These are phyloP conservation scores for Fistularia commersonii DNA, from an alignment of 2,797 vertebrate species.

Conservation along the genomic window DNA sequence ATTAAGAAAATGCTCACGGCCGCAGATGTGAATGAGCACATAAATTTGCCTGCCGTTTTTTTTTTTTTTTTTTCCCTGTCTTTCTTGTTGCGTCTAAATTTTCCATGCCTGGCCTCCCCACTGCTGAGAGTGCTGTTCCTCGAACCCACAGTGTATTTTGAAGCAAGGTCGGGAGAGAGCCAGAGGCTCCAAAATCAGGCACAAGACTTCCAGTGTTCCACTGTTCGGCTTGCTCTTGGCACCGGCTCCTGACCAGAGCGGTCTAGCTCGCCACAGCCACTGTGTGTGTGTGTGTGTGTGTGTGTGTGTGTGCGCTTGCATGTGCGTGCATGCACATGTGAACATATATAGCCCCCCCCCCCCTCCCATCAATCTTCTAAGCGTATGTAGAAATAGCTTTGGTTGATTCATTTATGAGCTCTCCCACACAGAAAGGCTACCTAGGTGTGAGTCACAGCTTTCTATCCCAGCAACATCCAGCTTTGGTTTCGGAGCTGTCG, in stretches of 20 bases:
- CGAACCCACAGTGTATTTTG: slow-evolving; percentile 81
- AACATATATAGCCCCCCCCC: slow-evolving; percentile 57
- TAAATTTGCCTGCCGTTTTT: slow-evolving; percentile 50
- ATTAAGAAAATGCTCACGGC: slow-evolving; percentile 66
- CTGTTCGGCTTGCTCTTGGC: slow-evolving; percentile 73
- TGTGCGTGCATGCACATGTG: slow-evolving; percentile 32
- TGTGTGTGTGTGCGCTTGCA: slow-evolving; percentile 41
- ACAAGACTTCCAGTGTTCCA: slow-evolving; percentile 75
- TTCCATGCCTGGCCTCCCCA: slow-evolving; percentile 76
- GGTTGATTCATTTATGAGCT: slow-evolving; percentile 64
- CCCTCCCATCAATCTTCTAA: slow-evolving; percentile 24
- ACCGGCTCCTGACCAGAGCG: slow-evolving; percentile 68
- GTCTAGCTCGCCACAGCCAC: slow-evolving; percentile 64
- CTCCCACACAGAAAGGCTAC: slow-evolving; percentile 53
- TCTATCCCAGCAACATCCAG: slow-evolving; percentile 46
- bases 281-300: slow-evolving; percentile 46
- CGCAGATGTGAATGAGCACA: slow-evolving; percentile 72
- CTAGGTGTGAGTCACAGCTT: slow-evolving; percentile 57
- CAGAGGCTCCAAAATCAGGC: slow-evolving; percentile 71
- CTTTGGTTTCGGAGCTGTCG: slow-evolving; percentile 50
- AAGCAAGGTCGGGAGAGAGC: slow-evolving; percentile 75
- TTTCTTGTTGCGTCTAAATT: slow-evolving; percentile 75
- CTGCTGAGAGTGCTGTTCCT: slow-evolving; percentile 83
- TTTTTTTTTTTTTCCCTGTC: slow-evolving; percentile 16
- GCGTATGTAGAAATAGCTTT: slow-evolving; percentile 60